These are phyloP conservation scores for Drosophila sechellia DNA, from an alignment of 1,140 invertebrate species.

Conservation along the genomic window DNA sequence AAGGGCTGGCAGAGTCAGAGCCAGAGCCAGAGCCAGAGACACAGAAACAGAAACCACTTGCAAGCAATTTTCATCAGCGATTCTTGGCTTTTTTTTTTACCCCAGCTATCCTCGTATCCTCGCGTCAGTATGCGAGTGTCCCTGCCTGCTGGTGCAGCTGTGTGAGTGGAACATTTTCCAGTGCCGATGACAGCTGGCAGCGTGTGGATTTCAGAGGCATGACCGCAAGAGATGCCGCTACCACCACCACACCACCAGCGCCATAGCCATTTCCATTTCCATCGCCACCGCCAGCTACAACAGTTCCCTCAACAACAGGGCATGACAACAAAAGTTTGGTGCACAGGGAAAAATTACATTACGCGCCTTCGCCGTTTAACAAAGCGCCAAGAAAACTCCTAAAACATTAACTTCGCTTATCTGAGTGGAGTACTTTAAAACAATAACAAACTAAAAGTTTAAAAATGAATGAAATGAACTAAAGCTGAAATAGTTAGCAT, in stretches of 20 bases:
- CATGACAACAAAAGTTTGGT: slow-evolving; percentile 46
- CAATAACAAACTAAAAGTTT: too few relatives aligned
- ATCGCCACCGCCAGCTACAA: slow-evolving; percentile 16
- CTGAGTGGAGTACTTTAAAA: too few relatives aligned
- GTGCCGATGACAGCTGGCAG: slow-evolving; percentile 70
- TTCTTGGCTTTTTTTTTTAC: slow-evolving; percentile 32
- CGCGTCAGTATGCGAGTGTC: slow-evolving; percentile 1
- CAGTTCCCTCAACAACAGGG: slow-evolving; percentile 13
- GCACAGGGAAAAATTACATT: slow-evolving; percentile 7
- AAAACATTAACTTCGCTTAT: too few relatives aligned
- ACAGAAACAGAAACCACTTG: slow-evolving; percentile 80
- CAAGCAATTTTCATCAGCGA: slow-evolving; percentile 80
- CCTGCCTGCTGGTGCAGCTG: slow-evolving; percentile 3
- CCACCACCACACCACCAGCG: slow-evolving; percentile 8
- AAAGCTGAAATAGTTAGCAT: too few relatives aligned
- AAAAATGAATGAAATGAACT: too few relatives aligned
- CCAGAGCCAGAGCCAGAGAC: slow-evolving; percentile 29
- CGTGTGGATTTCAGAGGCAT: slow-evolving; percentile 60
- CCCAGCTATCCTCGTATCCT: not conserved
- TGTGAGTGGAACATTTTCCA: slow-evolving; percentile 49
- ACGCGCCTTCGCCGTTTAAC: too few relatives aligned
- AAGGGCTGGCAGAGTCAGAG: slow-evolving; percentile 52
- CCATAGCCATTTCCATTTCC: not conserved
- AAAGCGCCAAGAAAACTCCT: too few relatives aligned
- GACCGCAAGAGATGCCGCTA: slow-evolving; percentile 47